Evolutionary conservation across 2,888 invertebrate species (phyloP), one percentile per base, ranked within the genome.

Genomic region (Omphaloscelis lunosa): DNA sequence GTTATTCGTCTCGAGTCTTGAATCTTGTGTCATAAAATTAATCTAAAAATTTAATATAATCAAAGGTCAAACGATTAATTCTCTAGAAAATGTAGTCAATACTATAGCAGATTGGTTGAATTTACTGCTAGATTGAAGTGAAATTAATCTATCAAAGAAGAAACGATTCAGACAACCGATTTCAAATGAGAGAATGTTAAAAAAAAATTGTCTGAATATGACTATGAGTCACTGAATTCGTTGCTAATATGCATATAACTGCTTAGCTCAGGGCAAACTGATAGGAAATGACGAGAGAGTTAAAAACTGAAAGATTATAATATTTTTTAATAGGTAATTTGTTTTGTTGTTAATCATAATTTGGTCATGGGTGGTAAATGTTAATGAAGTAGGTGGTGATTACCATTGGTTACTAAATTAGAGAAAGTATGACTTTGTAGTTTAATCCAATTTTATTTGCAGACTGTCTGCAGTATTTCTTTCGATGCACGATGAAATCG

Each of bases 371-470:
- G 4, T 39, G 15, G 7, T 34, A 11, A 53, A 53, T 11, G 56
- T 34, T 59, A 48, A 17, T 48, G 27, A 39, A 20, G 58, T 17
- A 12, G 7, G 39, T 17, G 20, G 48, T 3, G 23, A 27, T 17
- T 61, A 12, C 15, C 29, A 45, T 66, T 41, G n/a, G 2, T 59
- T 15, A 17, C 1, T 17, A 23, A 45, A 70, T 29, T 34, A 34
- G 5, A n/a, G 34, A 62, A 71, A 80, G 45, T 62, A n/a, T 4
- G 17, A 71, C 27, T 45, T 45, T 41, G n/a, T 17, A 68, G 12
- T 61, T 51, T 51, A 39, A 51, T 75, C 3, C 7, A 45, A 48
- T 29, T 79, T 34, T 17, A 34, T 61, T 51, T 70, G 34, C 61
- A 53, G 68, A 78, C 39, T 67, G 0, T 23, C 20, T 15, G 27